Evolutionary conservation across 2,113 vertebrate genomes (phyloP).

Genomic region (Athene noctua): DNA sequence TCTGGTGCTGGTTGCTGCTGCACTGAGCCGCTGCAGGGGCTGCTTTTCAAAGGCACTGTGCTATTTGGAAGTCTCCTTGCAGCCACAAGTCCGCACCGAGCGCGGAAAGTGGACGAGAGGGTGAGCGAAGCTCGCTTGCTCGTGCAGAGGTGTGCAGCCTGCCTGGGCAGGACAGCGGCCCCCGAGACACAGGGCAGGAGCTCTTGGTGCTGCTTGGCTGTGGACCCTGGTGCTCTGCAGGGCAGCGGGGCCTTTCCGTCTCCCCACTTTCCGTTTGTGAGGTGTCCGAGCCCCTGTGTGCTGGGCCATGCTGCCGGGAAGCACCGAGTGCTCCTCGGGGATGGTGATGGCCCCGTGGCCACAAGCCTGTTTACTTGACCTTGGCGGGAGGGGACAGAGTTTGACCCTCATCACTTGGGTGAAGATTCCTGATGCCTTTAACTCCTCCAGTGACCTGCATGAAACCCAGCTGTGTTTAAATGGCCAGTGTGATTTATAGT

Average conservation of each 20-base stretch:
- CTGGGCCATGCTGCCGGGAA: background rate
- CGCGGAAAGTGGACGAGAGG: background rate
- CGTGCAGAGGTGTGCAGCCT: background rate
- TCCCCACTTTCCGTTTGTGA: background rate
- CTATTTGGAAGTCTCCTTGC: background rate
- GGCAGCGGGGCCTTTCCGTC: rapidly evolving
- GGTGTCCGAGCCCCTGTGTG: rapidly evolving
- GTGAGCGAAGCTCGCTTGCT: background rate
- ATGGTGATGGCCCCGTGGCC: background rate
- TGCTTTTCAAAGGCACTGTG: background rate
- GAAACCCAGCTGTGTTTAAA: background rate
- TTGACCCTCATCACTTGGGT: background rate
- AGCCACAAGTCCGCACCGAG: background rate
- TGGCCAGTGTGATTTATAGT: background rate
- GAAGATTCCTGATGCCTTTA: background rate
- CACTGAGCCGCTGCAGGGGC: background rate
- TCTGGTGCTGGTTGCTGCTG: background rate
- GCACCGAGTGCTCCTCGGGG: background rate
- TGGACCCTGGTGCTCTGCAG: rapidly evolving
- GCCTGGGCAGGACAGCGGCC: rapidly evolving
- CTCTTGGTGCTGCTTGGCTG: rapidly evolving
- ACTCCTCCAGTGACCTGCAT: background rate
- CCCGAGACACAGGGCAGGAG: rapidly evolving
- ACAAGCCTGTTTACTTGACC: background rate
- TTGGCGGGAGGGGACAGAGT: background rate